Evolutionary conservation across 2,888 invertebrate species (phyloP), one percentile per base, ranked within the genome.

Genomic region (Archaeoteleia sp.): DNA sequence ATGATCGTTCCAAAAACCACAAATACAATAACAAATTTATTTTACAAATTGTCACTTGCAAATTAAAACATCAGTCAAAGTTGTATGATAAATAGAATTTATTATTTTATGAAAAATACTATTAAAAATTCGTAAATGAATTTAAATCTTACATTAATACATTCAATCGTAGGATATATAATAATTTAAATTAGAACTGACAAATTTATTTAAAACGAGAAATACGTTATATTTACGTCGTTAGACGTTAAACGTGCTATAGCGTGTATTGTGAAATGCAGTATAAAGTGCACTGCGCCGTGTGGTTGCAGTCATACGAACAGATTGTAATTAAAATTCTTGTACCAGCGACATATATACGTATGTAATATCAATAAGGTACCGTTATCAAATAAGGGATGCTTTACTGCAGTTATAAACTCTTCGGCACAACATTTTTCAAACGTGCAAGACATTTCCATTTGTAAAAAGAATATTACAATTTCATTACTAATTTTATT

Each of bases 201-300:
- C 6, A 40, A 40, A 23, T 25, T 25, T 1, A 42, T 15, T 23
- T 42, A 34, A 43, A 42, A 42, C 14, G 27, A 13, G 30, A 25
- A 34, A 45, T 48, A 39, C n/a, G 23, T 48, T 1, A 5, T 34
- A 40, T 57, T 48, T 49, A 42, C 14, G 25, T 34, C 17, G 40
- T 12, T 30, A n/a, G 57, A 30, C 46, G 14, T 29, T 46, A 57
- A 9, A 35, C n/a, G 34, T 13, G 29, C 15, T 17, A 15, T 9
- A 1, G 17, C 9, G 17, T 15, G n/a, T 29, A 51, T 61, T 61
- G 51, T 39, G 45, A 61, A 51, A 51, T 61, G 25, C 25, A 12
- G 49, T 45, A 14, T 61, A 61, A 61, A 45, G 61, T 61, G 53
- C 46, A 61, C 39, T 37, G 37, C 14, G n/a, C 15, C 17, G n/a